Evolutionary conservation across 2,888 invertebrate genomes (phyloP), one percentile per base, ranked within the genome.

Genomic region (Philaethria dido): DNA sequence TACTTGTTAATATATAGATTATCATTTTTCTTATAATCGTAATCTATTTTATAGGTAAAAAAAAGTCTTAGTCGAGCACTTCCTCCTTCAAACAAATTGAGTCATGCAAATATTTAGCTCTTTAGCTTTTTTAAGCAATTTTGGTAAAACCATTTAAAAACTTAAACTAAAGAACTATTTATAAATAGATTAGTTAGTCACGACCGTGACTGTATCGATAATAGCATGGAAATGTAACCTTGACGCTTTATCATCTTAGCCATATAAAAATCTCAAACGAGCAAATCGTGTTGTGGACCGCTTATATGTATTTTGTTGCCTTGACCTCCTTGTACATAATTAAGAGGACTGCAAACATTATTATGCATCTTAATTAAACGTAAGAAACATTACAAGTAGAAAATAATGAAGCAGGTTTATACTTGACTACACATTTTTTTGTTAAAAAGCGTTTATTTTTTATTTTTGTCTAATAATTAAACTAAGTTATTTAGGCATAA

Each of bases 151-250:
- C 18, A 62, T 52, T 11, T 36, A 47, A 36, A 33, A 42, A 45
- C 39, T 39, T 39, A 9, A n/a, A 8, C n/a, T 33, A 13, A 36
- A 55, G 45, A 33, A 20, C 20, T 57, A 39, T 42, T 42, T 4
- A 42, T 25, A 36, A 45, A 47, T 55, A 64, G 45, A 60, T 8
- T 16, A 22, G 9, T 11, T 13, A 45, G 14, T 59, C 59, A 59
- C 42, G 59, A 59, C 50, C 59, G 55, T 64, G 64, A 50, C 64
- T 57, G 39, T 48, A 59, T 60, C 39, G 50, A 59, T 59, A 59
- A 59, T 48, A 59, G 59, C n/a, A 59, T 64, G 55, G 64, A 59
- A 59, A 64, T 64, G 47, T 36, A 20, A 42, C 64, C 64, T 64
- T 59, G 64, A 59, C 11, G 25, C 18, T 48, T 64, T 64, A 48